Conservation (phyloP, 2,113 vertebrate genomes). For the Chionodraco myersi region DNA sequence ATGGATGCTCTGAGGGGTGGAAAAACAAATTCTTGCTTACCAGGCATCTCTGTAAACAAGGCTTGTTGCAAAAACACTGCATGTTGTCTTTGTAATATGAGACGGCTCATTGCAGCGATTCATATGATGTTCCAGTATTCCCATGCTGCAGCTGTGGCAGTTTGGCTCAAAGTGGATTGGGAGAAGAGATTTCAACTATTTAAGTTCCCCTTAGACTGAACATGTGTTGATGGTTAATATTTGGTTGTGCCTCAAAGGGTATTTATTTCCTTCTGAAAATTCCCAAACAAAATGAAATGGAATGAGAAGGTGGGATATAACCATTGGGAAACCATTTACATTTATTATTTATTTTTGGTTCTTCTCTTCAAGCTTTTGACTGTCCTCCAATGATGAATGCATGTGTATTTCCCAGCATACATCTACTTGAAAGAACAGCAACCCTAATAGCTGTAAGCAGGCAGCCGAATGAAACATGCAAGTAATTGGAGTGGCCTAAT, state of each 20-base stretch:
- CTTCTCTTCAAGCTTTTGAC: constrained; percentile 3
- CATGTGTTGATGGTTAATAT: constrained; percentile 42
- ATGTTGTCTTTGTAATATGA: constrained; percentile 43
- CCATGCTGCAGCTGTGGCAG: constrained; percentile 24
- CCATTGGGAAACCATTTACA: constrained; percentile 24
- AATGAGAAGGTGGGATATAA: constrained; percentile 17
- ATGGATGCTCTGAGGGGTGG: constrained; percentile 26
- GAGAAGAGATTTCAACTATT: constrained; percentile 33
- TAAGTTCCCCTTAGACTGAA: constrained; percentile 18
- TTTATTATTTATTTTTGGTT: constrained; percentile 22
- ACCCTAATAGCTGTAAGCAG: not conserved
- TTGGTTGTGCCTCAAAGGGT: constrained; percentile 15
- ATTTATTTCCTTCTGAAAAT: not conserved
- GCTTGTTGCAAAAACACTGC: constrained; percentile 20
- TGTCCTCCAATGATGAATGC: not conserved
- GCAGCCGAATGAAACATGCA: constrained; percentile 15
- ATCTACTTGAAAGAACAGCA: not conserved
- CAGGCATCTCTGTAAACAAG: constrained; percentile 48
- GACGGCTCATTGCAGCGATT: constrained; percentile 38
- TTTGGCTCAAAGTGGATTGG: constrained; percentile 23
- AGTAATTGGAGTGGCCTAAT: constrained; percentile 64
- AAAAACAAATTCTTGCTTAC: constrained; percentile 40
- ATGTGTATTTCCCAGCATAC: not conserved
- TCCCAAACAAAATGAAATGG: constrained; percentile 25
- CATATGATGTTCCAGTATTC: constrained; percentile 43